Conservation (phyloP, 2,888 invertebrate genomes). For the Yponomeuta cagnagella region DNA sequence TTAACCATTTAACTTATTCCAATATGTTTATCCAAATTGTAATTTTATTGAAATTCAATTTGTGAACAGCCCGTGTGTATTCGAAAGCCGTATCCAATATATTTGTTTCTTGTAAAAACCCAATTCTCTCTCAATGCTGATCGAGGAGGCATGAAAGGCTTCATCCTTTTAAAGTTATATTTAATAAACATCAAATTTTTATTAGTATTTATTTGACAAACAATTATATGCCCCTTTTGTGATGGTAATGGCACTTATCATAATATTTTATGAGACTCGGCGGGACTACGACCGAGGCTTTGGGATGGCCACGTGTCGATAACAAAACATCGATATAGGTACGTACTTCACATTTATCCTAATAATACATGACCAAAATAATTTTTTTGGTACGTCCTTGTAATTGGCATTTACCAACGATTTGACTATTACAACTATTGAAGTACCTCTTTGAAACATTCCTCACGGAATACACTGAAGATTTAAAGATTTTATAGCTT, state of each 20-base stretch:
- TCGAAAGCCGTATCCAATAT: conserved; percentile 7
- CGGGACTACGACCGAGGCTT: conserved; percentile 29
- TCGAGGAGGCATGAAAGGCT: conserved; percentile 38
- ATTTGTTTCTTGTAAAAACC: conserved; percentile 10
- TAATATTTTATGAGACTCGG: conserved; percentile 62
- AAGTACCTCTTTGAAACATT: no score
- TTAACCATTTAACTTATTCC: not conserved
- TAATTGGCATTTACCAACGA: no score
- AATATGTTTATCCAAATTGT: not conserved
- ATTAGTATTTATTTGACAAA: conserved; percentile 75
- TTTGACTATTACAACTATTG: no score
- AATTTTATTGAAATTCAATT: not conserved
- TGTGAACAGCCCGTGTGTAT: not conserved
- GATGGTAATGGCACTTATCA: conserved; percentile 70
- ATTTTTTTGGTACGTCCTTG: no score
- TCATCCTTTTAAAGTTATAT: conserved; percentile 57
- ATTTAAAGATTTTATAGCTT: no score
- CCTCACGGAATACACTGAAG: no score
- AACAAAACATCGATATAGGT: conserved; percentile 28
- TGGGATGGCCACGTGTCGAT: conserved; percentile 36
- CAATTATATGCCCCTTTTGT: conserved; percentile 73
- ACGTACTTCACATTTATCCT: no score
- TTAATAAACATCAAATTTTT: conserved; percentile 72
- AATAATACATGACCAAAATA: no score
- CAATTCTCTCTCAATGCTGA: not conserved